Percentiles rank a stretch among this genome's conserved stretches.
These are phyloP conservation scores for Stegophylla sp. DNA, from an alignment of 2,888 invertebrate species.

Conservation along the genomic window DNA sequence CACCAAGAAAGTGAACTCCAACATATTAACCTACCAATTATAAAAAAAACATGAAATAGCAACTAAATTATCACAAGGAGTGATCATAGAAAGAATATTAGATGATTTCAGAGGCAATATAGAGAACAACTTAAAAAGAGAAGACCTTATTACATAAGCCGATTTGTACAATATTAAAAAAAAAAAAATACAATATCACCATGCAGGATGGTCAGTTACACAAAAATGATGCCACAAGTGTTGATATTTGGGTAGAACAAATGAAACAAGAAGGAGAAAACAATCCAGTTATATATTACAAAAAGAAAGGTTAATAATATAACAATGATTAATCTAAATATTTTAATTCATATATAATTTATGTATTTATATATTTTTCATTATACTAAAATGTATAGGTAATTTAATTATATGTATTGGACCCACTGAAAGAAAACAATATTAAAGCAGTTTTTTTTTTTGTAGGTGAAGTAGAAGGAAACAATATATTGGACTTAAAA, in stretches of 20 bases:
- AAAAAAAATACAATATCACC: slow-evolving; percentile 5
- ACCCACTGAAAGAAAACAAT: too few relatives aligned
- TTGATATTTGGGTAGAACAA: too few relatives aligned
- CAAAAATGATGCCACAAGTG: background rate
- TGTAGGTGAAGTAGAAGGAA: background rate
- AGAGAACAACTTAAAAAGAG: background rate
- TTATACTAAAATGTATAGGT: too few relatives aligned
- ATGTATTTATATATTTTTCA: too few relatives aligned
- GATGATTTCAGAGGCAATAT: slow-evolving; percentile 15
- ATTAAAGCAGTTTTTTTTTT: too few relatives aligned
- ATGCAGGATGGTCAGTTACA: background rate
- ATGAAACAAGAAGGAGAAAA: too few relatives aligned
- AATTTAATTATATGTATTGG: too few relatives aligned
- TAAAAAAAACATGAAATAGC: slow-evolving; percentile 5
- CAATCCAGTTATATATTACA: too few relatives aligned
- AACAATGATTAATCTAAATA: too few relatives aligned
- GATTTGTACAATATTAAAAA: background rate
- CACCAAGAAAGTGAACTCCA: slow-evolving; percentile 5
- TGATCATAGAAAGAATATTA: background rate
- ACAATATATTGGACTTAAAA: background rate
- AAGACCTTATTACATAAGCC: background rate
- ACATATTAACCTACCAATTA: background rate
- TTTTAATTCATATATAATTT: too few relatives aligned
- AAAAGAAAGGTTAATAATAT: too few relatives aligned
- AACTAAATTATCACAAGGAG: background rate